Percentiles rank a stretch among this genome's conserved stretches.
Conservation (phyloP, 2,888 invertebrate species). For the Chrysomela aeneicollis region DNA sequence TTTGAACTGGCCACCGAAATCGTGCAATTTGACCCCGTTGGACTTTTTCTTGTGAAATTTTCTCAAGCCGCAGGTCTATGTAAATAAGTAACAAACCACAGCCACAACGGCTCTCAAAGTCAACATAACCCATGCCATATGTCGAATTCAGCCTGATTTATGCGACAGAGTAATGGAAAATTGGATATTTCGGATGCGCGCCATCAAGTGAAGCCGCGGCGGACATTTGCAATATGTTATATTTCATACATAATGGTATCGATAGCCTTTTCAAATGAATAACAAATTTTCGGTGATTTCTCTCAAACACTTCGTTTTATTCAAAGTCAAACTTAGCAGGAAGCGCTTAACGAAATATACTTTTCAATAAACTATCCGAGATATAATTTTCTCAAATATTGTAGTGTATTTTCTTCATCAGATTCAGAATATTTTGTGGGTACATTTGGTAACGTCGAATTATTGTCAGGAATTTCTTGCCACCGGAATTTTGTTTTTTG, state of each 20-base stretch:
- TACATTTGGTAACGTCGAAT: too few relatives aligned
- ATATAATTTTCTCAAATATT: too few relatives aligned
- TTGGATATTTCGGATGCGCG: neutral
- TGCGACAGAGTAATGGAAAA: neutral
- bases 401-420: too few relatives aligned
- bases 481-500: too few relatives aligned
- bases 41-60: constrained; percentile 14
- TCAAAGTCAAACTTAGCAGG: too few relatives aligned
- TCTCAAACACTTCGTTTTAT: neutral
- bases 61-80: neutral
- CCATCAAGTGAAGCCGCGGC: neutral
- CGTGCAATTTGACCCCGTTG: constrained; percentile 1
- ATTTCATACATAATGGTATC: neutral
- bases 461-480: too few relatives aligned
- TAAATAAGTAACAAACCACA: neutral
- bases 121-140: neutral
- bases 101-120: neutral
- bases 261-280: neutral
- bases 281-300: neutral
- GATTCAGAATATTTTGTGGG: too few relatives aligned
- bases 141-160: neutral
- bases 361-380: too few relatives aligned
- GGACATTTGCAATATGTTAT: neutral
- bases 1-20: too few relatives aligned
- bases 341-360: too few relatives aligned